Percentiles rank a stretch among this genome's conserved stretches.
phyloP scores from a whole-genome alignment of 2,797 vertebrate species.

The Pseudochaenichthys georgianus region DNA sequence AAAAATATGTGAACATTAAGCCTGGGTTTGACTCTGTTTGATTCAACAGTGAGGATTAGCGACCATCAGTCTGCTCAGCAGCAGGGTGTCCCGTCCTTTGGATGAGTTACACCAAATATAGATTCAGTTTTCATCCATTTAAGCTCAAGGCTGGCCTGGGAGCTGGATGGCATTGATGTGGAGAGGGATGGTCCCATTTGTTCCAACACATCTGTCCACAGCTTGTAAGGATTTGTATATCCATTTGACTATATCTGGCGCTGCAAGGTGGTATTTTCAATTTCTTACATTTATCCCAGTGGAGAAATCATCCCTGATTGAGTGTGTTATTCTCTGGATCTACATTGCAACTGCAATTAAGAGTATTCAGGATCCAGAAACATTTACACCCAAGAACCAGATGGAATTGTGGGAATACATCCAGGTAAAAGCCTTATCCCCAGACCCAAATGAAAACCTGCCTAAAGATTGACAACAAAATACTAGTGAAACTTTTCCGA shows the following conservation, averaged over 20 bases:
- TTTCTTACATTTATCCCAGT: neutral
- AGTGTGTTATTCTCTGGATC: neutral
- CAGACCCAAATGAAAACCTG: neutral
- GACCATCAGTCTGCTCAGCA: neutral
- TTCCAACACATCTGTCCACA: neutral
- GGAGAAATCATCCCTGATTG: neutral
- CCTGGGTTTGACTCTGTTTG: neutral
- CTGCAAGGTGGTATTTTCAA: neutral
- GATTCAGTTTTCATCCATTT: neutral
- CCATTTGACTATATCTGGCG: neutral
- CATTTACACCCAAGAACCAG: constrained; percentile 9
- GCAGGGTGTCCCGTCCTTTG: neutral
- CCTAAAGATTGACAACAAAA: neutral
- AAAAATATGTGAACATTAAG: neutral
- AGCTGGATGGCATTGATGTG: neutral
- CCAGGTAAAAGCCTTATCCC: constrained; percentile 2
- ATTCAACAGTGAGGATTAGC: neutral
- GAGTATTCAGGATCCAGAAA: constrained; percentile 10
- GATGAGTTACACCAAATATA: neutral
- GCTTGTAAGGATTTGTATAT: neutral
- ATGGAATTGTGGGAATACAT: constrained; percentile 8
- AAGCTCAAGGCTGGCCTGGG: neutral
- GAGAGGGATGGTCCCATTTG: neutral
- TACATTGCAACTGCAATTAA: neutral
- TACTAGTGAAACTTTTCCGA: neutral